These are phyloP conservation scores for Andrena praecox DNA, from an alignment of 2,888 invertebrate species.

Conservation along the genomic window DNA sequence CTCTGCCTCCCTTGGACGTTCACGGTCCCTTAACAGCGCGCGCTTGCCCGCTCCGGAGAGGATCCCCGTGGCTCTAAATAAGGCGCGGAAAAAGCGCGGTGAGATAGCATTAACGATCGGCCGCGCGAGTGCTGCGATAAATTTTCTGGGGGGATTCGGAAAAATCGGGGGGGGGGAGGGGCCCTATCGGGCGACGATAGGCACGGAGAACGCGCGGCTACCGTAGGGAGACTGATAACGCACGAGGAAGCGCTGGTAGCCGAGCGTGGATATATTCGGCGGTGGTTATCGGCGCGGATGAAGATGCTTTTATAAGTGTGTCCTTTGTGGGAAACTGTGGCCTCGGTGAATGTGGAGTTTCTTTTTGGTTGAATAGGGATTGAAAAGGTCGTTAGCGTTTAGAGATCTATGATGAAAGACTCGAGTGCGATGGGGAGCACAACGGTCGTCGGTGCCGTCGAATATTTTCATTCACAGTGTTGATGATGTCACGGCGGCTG, in stretches of 20 bases:
- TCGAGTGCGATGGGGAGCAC: too few relatives aligned
- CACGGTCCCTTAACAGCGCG: conserved; percentile 16
- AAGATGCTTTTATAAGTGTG: neutral
- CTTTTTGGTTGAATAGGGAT: too few relatives aligned
- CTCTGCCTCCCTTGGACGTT: conserved; percentile 39
- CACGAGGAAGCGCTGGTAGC: conserved; percentile 5
- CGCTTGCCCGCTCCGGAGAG: neutral
- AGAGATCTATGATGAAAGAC: too few relatives aligned
- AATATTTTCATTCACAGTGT: too few relatives aligned
- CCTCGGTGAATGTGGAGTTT: too few relatives aligned
- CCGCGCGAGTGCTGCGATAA: conserved; percentile 38
- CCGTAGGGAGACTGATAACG: conserved; percentile 35
- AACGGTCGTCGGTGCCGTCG: too few relatives aligned
- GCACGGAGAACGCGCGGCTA: conserved; percentile 11
- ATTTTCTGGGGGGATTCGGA: conserved; percentile 23
- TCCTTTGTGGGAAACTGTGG: neutral
- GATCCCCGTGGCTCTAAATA: conserved; percentile 49
- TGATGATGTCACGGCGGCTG: too few relatives aligned
- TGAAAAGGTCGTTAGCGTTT: too few relatives aligned
- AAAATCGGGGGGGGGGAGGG: conserved; percentile 38
- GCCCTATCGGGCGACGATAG: conserved; percentile 18
- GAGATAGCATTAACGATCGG: conserved; percentile 53
- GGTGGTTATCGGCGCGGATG: conserved; percentile 5
- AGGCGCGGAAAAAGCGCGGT: conserved; percentile 21
- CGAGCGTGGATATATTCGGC: conserved; percentile 1